Evolutionary conservation across 2,797 vertebrate genomes (phyloP).

Genomic region (Sebastes cheni): DNA sequence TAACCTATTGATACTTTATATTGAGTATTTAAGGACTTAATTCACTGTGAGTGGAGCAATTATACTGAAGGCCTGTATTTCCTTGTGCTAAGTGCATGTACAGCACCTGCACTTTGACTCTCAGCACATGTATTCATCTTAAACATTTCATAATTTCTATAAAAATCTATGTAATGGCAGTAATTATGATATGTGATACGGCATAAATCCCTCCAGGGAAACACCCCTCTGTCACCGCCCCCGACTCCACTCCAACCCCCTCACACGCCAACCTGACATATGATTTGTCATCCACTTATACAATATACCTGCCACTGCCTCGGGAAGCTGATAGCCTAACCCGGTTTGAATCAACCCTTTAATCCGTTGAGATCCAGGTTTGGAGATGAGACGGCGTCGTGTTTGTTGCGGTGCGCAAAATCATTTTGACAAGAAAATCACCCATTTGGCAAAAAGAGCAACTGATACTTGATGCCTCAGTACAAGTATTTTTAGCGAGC

Average conservation of each 20-base stretch:
- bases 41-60: background rate
- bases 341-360: constrained; percentile 33
- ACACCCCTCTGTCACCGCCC: background rate
- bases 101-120: background rate
- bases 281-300: constrained; percentile 6
- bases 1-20: background rate
- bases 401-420: constrained; percentile 11
- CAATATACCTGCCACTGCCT: constrained; percentile 10
- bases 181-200: constrained; percentile 6
- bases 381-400: constrained; percentile 8
- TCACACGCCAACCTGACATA: background rate
- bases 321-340: constrained; percentile 10
- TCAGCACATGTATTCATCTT: background rate
- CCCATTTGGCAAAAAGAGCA: constrained; percentile 14
- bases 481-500: constrained; percentile 8
- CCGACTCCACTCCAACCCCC: background rate
- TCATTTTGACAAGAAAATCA: constrained; percentile 41
- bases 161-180: background rate
- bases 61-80: background rate
- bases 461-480: background rate
- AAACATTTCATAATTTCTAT: background rate
- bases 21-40: background rate
- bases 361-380: constrained; percentile 25
- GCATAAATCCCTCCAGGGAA: background rate
- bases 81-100: background rate